Evolutionary conservation across 2,113 vertebrate species (phyloP).

Genomic region (Corythaixoides concolor): DNA sequence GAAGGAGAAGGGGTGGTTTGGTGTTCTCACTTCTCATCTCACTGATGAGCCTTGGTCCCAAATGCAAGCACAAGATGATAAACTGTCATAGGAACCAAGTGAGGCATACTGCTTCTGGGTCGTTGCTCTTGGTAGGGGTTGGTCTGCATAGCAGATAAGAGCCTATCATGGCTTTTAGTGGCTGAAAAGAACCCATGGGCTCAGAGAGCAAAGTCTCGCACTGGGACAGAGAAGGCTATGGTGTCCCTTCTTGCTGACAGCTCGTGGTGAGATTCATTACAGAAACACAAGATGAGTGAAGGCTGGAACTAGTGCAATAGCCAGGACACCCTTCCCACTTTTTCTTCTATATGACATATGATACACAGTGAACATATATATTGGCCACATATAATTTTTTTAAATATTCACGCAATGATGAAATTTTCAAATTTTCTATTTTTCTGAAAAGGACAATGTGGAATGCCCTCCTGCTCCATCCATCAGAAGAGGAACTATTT

Average conservation of each 20-base stretch:
- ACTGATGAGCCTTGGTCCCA: neutral
- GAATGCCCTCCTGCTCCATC: neutral
- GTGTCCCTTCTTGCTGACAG: neutral
- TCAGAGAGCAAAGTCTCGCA: neutral
- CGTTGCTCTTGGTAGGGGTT: neutral
- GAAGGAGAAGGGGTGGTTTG: neutral
- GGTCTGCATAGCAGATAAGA: neutral
- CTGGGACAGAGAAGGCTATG: neutral
- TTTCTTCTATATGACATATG: neutral
- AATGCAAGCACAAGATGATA: neutral
- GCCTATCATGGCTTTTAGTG: neutral
- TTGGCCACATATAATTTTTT: accelerated
- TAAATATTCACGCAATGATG: neutral
- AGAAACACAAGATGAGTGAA: neutral
- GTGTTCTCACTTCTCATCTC: neutral
- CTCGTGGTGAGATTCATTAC: neutral
- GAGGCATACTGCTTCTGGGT: neutral
- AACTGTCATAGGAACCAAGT: neutral
- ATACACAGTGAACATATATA: neutral
- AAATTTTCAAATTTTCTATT: neutral
- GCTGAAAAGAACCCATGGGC: neutral
- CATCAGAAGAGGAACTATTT: neutral
- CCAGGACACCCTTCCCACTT: neutral
- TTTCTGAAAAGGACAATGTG: neutral
- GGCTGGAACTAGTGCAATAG: neutral